These are phyloP conservation scores for Trichonephila clavipes DNA, from an alignment of 1,140 invertebrate genomes.

Conservation along the genomic window DNA sequence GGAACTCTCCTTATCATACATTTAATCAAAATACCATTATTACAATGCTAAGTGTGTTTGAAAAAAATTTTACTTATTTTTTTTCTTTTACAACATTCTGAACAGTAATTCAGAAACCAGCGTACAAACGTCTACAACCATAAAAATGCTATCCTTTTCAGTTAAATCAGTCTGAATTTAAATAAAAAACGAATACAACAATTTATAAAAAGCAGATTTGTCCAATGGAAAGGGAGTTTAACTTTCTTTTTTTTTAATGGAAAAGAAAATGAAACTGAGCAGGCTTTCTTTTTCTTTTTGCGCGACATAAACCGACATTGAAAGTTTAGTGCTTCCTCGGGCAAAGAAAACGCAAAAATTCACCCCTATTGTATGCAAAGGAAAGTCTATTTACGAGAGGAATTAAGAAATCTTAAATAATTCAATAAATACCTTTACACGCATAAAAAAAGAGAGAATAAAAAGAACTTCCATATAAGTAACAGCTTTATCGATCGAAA, in stretches of 20 bases:
- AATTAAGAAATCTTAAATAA: slow-evolving; percentile 37
- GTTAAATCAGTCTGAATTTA: not conserved
- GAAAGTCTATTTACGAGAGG: slow-evolving; percentile 26
- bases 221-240: not conserved
- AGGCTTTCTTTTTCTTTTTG: not conserved
- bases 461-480: not conserved
- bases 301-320: not conserved
- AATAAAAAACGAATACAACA: not conserved
- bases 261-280: not conserved
- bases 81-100: no score
- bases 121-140: no score
- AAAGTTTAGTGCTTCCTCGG: not conserved
- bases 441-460: not conserved
- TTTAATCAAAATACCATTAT: no score
- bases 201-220: not conserved
- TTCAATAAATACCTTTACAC: slow-evolving; percentile 32
- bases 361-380: not conserved
- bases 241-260: not conserved
- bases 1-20: no score
- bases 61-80: no score
- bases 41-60: no score
- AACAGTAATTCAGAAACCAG: no score
- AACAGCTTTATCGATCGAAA: slow-evolving; percentile 21
- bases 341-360: not conserved
- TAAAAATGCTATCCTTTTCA: no score